These are phyloP conservation scores for Onychostruthus taczanowskii DNA, from an alignment of 2,113 vertebrate species.

Conservation along the genomic window DNA sequence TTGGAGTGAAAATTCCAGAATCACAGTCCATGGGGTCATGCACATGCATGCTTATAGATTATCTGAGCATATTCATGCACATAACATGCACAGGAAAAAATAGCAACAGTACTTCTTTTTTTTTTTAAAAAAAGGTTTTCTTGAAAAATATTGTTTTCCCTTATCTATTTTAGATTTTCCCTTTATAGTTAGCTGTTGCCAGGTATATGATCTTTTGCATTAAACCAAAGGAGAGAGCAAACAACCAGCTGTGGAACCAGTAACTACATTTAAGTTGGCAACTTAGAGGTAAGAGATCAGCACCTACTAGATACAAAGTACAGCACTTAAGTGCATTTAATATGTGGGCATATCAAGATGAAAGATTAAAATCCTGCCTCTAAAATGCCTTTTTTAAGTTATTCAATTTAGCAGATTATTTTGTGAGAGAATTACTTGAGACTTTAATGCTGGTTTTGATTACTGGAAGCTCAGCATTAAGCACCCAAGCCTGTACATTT, in stretches of 20 bases:
- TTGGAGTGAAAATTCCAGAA: slow-evolving; percentile 54
- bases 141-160: background rate
- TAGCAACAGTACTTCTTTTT: slow-evolving; percentile 45
- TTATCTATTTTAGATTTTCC: slow-evolving; percentile 1
- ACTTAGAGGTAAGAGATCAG: background rate
- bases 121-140: background rate
- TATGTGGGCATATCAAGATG: background rate
- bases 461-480: slow-evolving; percentile 34
- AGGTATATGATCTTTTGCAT: background rate
- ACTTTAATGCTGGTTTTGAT: slow-evolving; percentile 17
- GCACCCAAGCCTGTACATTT: background rate
- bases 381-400: background rate
- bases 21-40: slow-evolving; percentile 64
- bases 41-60: slow-evolving; percentile 69
- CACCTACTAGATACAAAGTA: background rate
- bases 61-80: slow-evolving; percentile 48
- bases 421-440: background rate
- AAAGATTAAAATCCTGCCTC: background rate
- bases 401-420: background rate
- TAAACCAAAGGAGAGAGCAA: background rate
- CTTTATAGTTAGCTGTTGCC: background rate
- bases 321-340: background rate
- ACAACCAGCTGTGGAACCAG: background rate
- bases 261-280: background rate
- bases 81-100: slow-evolving; percentile 53